These are phyloP conservation scores for Galaxias olidus DNA, from an alignment of 2,797 vertebrate genomes.

Conservation along the genomic window DNA sequence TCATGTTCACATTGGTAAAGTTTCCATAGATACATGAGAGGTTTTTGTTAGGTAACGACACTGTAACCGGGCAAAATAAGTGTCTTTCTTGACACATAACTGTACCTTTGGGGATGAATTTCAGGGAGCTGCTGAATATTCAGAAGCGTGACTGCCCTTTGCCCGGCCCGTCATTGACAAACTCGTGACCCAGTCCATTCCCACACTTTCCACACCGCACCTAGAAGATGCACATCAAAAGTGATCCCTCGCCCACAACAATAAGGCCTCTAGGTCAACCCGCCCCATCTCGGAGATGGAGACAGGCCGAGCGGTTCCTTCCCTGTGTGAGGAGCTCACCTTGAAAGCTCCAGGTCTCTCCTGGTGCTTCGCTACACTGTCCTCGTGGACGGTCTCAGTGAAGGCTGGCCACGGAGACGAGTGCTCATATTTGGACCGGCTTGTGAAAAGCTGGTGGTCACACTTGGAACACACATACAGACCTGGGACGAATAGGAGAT, in stretches of 20 bases:
- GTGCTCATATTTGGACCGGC: constrained; percentile 86
- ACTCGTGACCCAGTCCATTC: constrained; percentile 87
- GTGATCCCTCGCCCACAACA: not conserved
- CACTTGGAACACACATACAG: constrained; percentile 87
- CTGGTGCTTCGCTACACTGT: constrained; percentile 85
- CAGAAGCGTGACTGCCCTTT: constrained; percentile 88
- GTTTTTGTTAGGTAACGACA: not conserved
- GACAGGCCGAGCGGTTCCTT: not conserved
- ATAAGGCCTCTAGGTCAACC: not conserved
- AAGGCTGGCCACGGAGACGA: constrained; percentile 96
- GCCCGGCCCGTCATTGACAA: constrained; percentile 87
- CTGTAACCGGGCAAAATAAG: no score
- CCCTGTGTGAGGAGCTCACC: constrained; percentile 61
- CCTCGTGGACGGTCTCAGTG: constrained; percentile 81
- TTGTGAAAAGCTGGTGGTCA: constrained; percentile 89
- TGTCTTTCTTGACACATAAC: no score
- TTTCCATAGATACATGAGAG: not conserved
- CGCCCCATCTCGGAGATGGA: not conserved
- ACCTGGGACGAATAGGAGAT: constrained; percentile 65
- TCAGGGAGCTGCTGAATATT: constrained; percentile 85
- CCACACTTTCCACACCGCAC: constrained; percentile 69
- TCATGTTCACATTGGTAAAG: no score
- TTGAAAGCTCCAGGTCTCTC: constrained; percentile 82
- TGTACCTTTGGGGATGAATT: constrained; percentile 89
- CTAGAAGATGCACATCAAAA: constrained; percentile 25